Evolutionary conservation across 2,113 vertebrate genomes (phyloP).

Genomic region (Echinops telfairi): DNA sequence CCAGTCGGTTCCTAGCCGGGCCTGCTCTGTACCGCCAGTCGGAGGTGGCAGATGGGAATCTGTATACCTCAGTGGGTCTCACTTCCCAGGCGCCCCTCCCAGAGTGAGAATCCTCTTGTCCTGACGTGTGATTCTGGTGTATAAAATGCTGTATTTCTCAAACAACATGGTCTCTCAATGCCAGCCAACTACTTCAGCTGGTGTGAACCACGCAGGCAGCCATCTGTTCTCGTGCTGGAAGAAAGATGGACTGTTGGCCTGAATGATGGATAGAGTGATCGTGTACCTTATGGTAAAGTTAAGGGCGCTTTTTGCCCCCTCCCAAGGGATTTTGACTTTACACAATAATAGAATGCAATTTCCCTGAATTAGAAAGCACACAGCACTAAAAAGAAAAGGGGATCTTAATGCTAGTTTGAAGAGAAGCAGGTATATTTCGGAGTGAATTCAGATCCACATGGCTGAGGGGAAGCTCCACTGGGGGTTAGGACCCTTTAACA

Average conservation of each 20-base stretch:
- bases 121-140: constrained; percentile 41
- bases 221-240: constrained; percentile 66
- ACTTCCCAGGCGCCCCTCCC: not conserved
- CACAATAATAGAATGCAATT: not conserved
- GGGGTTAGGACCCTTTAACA: not conserved
- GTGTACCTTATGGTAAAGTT: not conserved
- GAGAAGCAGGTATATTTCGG: not conserved
- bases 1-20: not conserved
- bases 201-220: constrained; percentile 35
- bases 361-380: not conserved
- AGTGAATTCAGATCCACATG: not conserved
- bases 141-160: constrained; percentile 51
- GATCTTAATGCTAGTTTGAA: not conserved
- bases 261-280: constrained; percentile 1
- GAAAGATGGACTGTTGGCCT: constrained; percentile 22
- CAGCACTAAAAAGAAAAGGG: not conserved
- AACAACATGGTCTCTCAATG: constrained; percentile 21
- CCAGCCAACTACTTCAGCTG: constrained; percentile 64
- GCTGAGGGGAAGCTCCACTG: not conserved
- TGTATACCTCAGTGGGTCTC: not conserved
- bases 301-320: not conserved
- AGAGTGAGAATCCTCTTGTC: constrained; percentile 19
- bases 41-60: not conserved
- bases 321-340: not conserved
- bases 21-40: not conserved